Evolutionary conservation across 2,113 vertebrate genomes (phyloP).

Genomic region (Pygoscelis antarcticus): DNA sequence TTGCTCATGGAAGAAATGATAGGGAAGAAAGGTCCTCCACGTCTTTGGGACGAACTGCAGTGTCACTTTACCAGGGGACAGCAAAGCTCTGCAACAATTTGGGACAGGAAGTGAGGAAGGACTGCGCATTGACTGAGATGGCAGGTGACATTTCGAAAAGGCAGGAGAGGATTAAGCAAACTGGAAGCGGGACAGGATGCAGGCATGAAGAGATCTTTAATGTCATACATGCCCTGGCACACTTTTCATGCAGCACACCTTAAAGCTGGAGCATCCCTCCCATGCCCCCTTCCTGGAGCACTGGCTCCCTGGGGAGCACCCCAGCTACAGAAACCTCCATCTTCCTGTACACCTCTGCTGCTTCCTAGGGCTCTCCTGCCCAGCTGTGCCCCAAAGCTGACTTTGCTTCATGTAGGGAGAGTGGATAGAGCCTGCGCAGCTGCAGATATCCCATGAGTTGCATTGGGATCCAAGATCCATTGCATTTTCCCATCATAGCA

Average conservation of each 20-base stretch:
- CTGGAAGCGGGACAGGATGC: neutral
- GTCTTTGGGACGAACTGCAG: neutral
- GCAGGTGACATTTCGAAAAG: slow-evolving; percentile 30
- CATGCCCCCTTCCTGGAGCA: neutral
- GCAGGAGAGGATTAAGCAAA: slow-evolving; percentile 19
- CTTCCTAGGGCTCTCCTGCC: neutral
- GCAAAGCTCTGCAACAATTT: neutral
- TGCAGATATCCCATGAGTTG: neutral
- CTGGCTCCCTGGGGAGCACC: neutral
- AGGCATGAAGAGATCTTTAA: neutral
- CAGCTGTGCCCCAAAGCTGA: neutral
- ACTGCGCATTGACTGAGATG: neutral
- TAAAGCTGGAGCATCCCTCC: neutral
- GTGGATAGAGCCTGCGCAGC: neutral
- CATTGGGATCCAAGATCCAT: neutral
- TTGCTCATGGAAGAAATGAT: slow-evolving; percentile 53
- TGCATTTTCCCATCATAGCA: neutral
- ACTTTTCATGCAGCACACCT: neutral
- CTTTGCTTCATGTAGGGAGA: neutral
- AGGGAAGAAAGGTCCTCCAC: neutral
- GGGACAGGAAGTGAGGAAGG: slow-evolving; percentile 20
- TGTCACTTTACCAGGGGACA: slow-evolving; percentile 4
- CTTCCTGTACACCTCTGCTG: neutral
- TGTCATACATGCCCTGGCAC: neutral
- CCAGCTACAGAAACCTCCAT: neutral